phyloP scores from a whole-genome alignment of 35 echinoderm and acorn worm genomes.

The Hemicentrotus pulcherrimus region DNA sequence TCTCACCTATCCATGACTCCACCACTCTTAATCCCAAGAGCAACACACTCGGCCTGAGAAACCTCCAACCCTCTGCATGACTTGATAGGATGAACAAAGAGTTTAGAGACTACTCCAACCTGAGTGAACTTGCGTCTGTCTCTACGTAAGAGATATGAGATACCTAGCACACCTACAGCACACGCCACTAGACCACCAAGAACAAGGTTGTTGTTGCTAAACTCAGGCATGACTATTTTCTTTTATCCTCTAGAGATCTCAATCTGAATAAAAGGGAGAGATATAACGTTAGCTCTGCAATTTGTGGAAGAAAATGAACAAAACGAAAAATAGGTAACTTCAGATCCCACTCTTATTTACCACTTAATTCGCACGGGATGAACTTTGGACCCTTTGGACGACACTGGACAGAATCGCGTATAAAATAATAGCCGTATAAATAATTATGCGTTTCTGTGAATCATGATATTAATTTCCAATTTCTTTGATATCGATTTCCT shows the following conservation, averaged over 20 bases:
- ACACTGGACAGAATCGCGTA: too few species aligned
- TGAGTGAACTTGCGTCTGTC: conserved; percentile 9
- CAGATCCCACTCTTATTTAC: too few species aligned
- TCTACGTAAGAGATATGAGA: background rate
- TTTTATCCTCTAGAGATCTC: background rate
- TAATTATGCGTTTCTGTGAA: too few species aligned
- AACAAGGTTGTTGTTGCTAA: conserved; percentile 5
- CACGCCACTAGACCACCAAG: conserved; percentile 20
- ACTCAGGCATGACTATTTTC: conserved; percentile 5
- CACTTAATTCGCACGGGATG: too few species aligned
- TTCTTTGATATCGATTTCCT: too few species aligned
- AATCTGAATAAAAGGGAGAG: too few species aligned
- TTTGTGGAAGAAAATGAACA: too few species aligned
- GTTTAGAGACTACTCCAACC: conserved; percentile 22
- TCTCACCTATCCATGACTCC: conserved; percentile 34
- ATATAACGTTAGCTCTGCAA: too few species aligned
- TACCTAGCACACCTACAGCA: conserved; percentile 13
- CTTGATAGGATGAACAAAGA: conserved; percentile 44
- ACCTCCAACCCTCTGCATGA: conserved; percentile 39
- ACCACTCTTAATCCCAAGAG: background rate
- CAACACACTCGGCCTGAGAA: background rate
- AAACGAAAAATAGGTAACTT: too few species aligned
- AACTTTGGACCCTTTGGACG: too few species aligned
- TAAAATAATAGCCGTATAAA: too few species aligned
- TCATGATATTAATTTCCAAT: too few species aligned